Percentiles rank a stretch among this genome's conserved stretches.
Evolutionary conservation across 30 jellyfish, hydroid and myxozoan species (phyloP).

Genomic region (Hydractinia symbiolongicarpus): DNA sequence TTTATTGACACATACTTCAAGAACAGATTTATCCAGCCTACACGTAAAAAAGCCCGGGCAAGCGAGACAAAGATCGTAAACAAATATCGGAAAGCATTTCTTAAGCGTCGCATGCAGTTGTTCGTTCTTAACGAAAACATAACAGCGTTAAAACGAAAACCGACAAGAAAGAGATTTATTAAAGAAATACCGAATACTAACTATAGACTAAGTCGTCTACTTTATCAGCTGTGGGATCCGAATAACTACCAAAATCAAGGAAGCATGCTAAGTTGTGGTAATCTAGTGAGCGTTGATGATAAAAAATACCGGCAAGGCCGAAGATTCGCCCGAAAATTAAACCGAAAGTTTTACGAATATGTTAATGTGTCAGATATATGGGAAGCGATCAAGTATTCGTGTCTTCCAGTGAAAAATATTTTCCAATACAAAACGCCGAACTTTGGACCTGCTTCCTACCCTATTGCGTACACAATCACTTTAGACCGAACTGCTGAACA

Average conservation of each 20-base stretch:
- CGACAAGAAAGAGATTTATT: not conserved
- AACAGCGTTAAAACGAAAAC: not conserved
- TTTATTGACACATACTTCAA: not conserved
- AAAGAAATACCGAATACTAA: conserved; percentile 17
- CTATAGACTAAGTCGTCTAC: conserved; percentile 17
- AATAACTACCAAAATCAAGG: conserved; percentile 15
- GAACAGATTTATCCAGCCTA: not conserved
- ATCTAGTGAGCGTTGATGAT: conserved; percentile 25
- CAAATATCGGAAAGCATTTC: conserved; percentile 3
- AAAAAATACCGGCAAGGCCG: conserved; percentile 27
- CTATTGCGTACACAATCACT: conserved; percentile 75
- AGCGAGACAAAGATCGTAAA: not conserved
- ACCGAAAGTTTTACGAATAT: conserved; percentile 37
- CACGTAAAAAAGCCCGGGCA: not conserved
- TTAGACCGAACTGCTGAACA: conserved; percentile 89
- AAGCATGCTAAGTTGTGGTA: conserved; percentile 24
- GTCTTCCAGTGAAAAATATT: conserved; percentile 11
- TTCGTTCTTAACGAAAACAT: conserved; percentile 7
- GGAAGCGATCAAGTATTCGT: conserved; percentile 15
- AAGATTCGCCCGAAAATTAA: conserved; percentile 38
- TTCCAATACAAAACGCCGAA: conserved; percentile 32
- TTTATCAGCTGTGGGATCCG: conserved; percentile 43
- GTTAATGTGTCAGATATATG: conserved; percentile 26
- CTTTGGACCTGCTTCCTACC: conserved; percentile 38
- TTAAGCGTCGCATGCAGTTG: not conserved